phyloP scores from a whole-genome alignment of 2,797 vertebrate genomes.

The Astyanax mexicanus region DNA sequence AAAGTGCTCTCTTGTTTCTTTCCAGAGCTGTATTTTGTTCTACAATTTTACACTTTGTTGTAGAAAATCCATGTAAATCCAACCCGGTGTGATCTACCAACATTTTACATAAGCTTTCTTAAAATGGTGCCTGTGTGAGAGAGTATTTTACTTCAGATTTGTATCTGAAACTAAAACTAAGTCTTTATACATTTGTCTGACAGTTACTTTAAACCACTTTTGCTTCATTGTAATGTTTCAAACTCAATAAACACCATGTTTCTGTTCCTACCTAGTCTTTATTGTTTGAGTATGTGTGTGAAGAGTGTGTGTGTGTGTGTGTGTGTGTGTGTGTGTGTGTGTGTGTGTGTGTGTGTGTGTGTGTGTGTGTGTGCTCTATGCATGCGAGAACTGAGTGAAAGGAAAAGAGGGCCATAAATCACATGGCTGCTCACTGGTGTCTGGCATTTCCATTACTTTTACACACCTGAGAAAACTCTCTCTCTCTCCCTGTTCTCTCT shows the following conservation, averaged over 20 bases:
- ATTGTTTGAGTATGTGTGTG: too few species aligned
- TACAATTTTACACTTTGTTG: too few species aligned
- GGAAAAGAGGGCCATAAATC: conserved; percentile 33
- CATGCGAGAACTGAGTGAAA: conserved; percentile 8
- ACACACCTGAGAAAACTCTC: background rate
- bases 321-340: background rate
- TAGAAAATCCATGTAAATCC: too few species aligned
- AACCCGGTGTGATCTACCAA: too few species aligned
- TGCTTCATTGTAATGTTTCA: background rate
- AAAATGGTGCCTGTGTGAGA: too few species aligned
- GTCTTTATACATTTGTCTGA: background rate
- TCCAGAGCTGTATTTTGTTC: too few species aligned
- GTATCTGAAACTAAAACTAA: background rate
- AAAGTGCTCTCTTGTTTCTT: too few species aligned
- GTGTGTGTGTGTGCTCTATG: background rate
- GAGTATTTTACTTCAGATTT: too few species aligned
- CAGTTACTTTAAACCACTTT: background rate
- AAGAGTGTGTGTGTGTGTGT: conserved; percentile 16
- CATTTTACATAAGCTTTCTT: too few species aligned
- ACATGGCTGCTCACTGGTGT: conserved; percentile 27
- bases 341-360: conserved; percentile 26
- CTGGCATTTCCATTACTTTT: conserved; percentile 20
- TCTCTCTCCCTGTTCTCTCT: too few species aligned
- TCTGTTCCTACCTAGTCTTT: background rate
- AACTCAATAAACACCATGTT: background rate